Evolutionary conservation across 1,140 invertebrate species (phyloP), one percentile per base, ranked within the genome.

Genomic region (Penaeus indicus): DNA sequence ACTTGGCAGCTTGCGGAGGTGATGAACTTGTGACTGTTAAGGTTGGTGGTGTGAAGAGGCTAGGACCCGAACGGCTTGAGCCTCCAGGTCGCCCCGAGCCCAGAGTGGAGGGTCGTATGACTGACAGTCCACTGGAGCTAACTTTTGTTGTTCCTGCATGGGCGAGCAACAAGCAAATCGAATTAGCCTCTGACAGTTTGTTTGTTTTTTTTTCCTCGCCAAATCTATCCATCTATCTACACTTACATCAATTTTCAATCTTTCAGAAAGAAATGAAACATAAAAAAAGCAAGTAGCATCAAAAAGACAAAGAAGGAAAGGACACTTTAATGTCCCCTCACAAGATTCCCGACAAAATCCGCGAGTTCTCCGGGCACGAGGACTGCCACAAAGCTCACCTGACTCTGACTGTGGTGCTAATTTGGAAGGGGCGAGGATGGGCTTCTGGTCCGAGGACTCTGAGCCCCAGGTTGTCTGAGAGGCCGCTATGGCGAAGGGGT

Each of bases 341-440:
- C 47, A 54, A 13, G 18, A 32, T n/a, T 32, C 10, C 22, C 21
- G 25, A 38, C 13, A 25, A 38, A 32, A 38, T 16, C 13, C 22
- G 27, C 32, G 42, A 42, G 8, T 47, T 47, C 38, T 21, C 77
- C 7, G 42, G 63, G 38, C n/a, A 47, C 0, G 32, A 0, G 18
- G 5, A 42, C 22, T 3, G 19, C 22, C 27, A 38, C n/a, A 27
- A 21, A 22, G n/a, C 75, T 61, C 61, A 88, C 86, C 86, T 77
- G 86, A 72, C 38, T 88, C 86, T 75, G 80, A 27, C 25, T 54
- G 69, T 38, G 86, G 81, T 22, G 21, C 69, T 47, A 88, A n/a
- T 64, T 61, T 83, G n/a, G 86, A 42, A 38, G 86, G 86, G 25
- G 86, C 86, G 16, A 88, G 69, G 79, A 88, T 88, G 81, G 86